Percentiles rank a stretch among this genome's conserved stretches.
Evolutionary conservation across 2,113 vertebrate genomes (phyloP).

Genomic region (Microtus oregoni): DNA sequence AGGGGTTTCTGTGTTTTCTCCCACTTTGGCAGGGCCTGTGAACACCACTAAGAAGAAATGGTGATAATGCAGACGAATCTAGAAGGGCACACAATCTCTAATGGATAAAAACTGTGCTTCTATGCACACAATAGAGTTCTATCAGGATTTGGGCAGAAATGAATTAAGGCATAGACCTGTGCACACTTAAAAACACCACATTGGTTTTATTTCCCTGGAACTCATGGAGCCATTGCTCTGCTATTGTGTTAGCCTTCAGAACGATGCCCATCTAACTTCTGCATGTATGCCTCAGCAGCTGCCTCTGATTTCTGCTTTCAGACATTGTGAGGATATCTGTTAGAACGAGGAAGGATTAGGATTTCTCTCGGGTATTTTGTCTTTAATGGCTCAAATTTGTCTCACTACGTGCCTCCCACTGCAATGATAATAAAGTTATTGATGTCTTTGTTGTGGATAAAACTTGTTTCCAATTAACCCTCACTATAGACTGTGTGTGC

Average conservation of each 20-base stretch:
- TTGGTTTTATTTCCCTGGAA: not conserved
- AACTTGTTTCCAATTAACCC: not conserved
- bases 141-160: not conserved
- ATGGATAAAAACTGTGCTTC: not conserved
- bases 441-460: not conserved
- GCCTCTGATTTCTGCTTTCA: not conserved
- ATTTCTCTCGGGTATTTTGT: not conserved
- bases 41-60: not conserved
- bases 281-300: not conserved
- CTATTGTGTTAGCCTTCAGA: not conserved
- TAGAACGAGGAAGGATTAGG: not conserved
- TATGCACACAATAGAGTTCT: not conserved
- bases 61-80: no score
- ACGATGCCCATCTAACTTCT: not conserved
- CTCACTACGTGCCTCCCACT: not conserved
- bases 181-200: not conserved
- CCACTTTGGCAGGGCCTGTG: not conserved
- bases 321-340: not conserved
- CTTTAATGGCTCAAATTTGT: not conserved
- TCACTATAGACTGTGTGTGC: not conserved
- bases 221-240: not conserved
- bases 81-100: not conserved
- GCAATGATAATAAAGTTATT: slow-evolving; percentile 20
- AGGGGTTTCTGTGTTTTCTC: not conserved
- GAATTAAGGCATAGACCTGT: not conserved